These are phyloP conservation scores for Ataeniobius toweri DNA, from an alignment of 2,797 vertebrate species.

Conservation along the genomic window DNA sequence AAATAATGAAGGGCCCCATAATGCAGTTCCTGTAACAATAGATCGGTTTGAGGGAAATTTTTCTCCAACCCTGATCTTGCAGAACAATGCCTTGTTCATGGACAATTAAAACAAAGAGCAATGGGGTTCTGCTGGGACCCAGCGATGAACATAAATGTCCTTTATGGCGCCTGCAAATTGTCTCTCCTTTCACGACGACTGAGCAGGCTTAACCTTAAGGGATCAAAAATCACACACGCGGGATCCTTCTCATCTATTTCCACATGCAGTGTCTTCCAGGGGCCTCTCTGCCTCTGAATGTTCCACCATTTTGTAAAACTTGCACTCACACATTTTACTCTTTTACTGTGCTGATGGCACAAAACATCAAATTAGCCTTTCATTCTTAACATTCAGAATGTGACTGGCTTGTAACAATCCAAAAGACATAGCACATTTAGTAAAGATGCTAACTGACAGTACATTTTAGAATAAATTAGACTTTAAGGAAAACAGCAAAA, in stretches of 20 bases:
- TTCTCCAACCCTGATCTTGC: constrained; percentile 66
- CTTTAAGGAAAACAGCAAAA: neutral
- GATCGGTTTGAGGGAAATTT: constrained; percentile 66
- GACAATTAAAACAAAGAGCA: constrained; percentile 80
- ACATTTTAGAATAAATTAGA: neutral
- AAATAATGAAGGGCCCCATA: constrained; percentile 76
- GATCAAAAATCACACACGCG: constrained; percentile 35
- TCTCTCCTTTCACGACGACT: constrained; percentile 57
- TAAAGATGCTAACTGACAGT: neutral
- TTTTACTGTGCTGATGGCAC: neutral
- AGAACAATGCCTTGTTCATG: constrained; percentile 77
- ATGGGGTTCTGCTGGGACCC: constrained; percentile 68
- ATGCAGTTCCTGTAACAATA: constrained; percentile 75
- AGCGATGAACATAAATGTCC: constrained; percentile 71
- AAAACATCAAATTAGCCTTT: constrained; percentile 1
- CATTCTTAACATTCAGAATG: neutral
- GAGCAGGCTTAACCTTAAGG: constrained; percentile 65
- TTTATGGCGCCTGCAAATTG: constrained; percentile 77
- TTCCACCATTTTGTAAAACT: constrained; percentile 6
- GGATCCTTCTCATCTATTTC: constrained; percentile 34
- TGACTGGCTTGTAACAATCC: neutral
- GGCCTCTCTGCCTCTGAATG: neutral
- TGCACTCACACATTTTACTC: constrained; percentile 10
- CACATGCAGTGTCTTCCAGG: constrained; percentile 18
- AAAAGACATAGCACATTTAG: constrained; percentile 16